Evolutionary conservation across 2,797 vertebrate species (phyloP).

Genomic region (Atherinosoma microstoma): DNA sequence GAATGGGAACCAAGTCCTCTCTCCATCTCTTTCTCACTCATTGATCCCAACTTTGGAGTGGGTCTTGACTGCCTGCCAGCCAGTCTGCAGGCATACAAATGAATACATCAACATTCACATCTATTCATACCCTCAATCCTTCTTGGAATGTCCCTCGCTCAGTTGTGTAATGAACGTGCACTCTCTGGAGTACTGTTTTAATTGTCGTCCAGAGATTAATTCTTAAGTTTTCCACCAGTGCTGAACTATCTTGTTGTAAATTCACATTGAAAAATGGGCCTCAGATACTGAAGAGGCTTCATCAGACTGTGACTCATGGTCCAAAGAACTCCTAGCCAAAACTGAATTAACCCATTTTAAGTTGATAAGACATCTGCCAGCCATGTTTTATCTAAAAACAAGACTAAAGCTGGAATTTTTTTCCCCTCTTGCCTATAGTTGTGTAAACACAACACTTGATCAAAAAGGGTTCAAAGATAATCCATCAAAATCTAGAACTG

Average conservation of each 20-base stretch:
- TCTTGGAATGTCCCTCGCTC: slow-evolving; percentile 60
- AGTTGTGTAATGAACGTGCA: slow-evolving; percentile 59
- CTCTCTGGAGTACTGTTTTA: slow-evolving; percentile 67
- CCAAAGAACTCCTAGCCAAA: not conserved
- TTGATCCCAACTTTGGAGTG: slow-evolving; percentile 69
- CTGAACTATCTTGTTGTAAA: slow-evolving; percentile 28
- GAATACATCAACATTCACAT: slow-evolving; percentile 69
- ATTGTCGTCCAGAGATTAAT: slow-evolving; percentile 41
- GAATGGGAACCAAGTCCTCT: slow-evolving; percentile 63
- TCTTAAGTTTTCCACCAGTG: slow-evolving; percentile 31
- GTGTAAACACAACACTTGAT: not conserved
- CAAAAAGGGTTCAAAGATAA: not conserved
- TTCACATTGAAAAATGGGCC: slow-evolving; percentile 23
- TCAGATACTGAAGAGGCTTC: slow-evolving; percentile 21
- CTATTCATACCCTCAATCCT: slow-evolving; percentile 64
- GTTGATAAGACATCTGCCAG: slow-evolving; percentile 13
- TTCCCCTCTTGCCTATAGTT: not conserved
- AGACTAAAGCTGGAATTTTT: not conserved
- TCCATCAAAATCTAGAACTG: not conserved
- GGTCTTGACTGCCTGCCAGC: slow-evolving; percentile 62
- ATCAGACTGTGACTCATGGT: slow-evolving; percentile 2
- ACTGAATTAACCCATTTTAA: slow-evolving; percentile 18
- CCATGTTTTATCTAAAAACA: slow-evolving; percentile 11
- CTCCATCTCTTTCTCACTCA: slow-evolving; percentile 29
- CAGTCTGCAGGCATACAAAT: slow-evolving; percentile 63